Evolutionary conservation across 2,888 invertebrate genomes (phyloP).

Genomic region (Macrosiphum euphorbiae): DNA sequence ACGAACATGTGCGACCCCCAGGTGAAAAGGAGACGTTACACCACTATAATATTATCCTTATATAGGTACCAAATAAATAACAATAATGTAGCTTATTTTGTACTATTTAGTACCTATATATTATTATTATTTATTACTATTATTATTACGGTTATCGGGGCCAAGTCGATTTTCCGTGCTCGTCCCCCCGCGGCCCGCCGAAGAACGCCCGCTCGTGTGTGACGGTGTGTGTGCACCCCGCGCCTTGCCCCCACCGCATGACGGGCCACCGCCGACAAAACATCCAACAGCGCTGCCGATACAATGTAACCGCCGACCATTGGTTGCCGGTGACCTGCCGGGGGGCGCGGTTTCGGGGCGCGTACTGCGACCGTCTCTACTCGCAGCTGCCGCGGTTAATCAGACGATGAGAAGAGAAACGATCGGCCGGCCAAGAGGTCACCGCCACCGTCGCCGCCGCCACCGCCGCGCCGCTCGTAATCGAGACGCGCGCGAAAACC

Average conservation of each 20-base stretch:
- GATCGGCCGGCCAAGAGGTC: slow-evolving; percentile 56
- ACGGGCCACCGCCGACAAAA: background rate
- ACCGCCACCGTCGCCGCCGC: background rate
- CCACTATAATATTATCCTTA: no score
- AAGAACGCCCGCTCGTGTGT: background rate
- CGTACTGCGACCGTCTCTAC: background rate
- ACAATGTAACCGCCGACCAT: slow-evolving; percentile 62
- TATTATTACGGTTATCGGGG: background rate
- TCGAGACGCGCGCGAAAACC: background rate
- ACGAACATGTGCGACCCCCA: no score
- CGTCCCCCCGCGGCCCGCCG: background rate
- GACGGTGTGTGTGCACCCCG: background rate
- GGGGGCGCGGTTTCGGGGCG: slow-evolving; percentile 48
- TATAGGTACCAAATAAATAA: no score
- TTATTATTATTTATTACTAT: background rate
- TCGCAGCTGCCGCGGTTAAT: slow-evolving; percentile 37
- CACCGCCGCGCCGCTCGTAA: background rate
- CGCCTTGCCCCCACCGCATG: background rate
- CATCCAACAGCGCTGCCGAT: slow-evolving; percentile 40
- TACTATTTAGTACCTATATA: background rate
- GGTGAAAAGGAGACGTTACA: no score
- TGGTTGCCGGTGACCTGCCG: slow-evolving; percentile 46
- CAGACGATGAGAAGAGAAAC: slow-evolving; percentile 43
- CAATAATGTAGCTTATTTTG: background rate
- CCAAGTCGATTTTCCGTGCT: background rate